Evolutionary conservation across 1,140 invertebrate species (phyloP).

Genomic region (Sipha flava): DNA sequence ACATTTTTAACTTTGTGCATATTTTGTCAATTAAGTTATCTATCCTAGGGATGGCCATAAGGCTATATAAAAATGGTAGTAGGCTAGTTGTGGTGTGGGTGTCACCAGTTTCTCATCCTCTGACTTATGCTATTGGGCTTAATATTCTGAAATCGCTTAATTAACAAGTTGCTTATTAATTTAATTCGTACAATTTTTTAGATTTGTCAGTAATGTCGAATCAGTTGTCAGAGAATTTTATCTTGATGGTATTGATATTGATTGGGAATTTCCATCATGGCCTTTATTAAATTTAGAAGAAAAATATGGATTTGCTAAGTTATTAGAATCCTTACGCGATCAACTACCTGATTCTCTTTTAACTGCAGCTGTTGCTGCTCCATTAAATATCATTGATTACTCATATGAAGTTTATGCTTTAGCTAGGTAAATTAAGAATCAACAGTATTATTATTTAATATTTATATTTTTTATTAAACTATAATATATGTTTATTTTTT

Average conservation of each 20-base stretch:
- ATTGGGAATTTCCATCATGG: constrained; percentile 78
- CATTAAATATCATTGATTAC: constrained; percentile 58
- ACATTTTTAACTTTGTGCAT: too few relatives aligned
- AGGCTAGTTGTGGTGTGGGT: too few relatives aligned
- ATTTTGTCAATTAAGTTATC: too few relatives aligned
- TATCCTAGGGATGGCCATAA: too few relatives aligned
- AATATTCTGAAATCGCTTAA: background rate
- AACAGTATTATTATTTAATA: background rate
- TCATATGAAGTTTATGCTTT: constrained; percentile 68
- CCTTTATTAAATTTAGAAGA: constrained; percentile 44
- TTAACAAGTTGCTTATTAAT: background rate
- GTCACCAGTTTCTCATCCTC: too few relatives aligned
- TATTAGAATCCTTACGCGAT: constrained; percentile 55
- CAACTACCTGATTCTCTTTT: constrained; percentile 45
- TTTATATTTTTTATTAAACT: background rate
- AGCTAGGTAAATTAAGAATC: constrained; percentile 51
- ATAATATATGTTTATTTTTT: constrained; percentile 37
- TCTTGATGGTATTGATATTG: constrained; percentile 73
- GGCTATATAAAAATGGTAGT: too few relatives aligned
- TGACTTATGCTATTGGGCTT: too few relatives aligned
- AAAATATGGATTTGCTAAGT: constrained; percentile 59
- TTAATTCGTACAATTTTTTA: constrained; percentile 38
- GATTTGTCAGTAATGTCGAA: constrained; percentile 61
- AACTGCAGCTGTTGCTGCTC: constrained; percentile 67
- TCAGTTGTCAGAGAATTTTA: constrained; percentile 52